These are phyloP conservation scores for Mormyrops boulengeri DNA, from an alignment of 2,797 vertebrate species.

Conservation along the genomic window DNA sequence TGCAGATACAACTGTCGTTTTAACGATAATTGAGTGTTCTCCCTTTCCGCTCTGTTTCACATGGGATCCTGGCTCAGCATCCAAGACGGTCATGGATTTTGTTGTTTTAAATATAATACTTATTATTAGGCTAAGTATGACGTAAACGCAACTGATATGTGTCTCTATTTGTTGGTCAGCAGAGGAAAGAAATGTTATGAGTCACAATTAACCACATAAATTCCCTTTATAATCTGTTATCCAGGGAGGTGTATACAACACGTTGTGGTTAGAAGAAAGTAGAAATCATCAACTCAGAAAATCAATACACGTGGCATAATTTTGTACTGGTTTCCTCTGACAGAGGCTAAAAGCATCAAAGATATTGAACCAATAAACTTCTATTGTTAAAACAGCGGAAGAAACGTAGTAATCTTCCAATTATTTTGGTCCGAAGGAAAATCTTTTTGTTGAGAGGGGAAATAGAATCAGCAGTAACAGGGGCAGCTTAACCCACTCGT, in stretches of 20 bases:
- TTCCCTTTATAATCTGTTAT: not conserved
- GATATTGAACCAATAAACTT: not conserved
- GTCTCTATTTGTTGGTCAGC: not conserved
- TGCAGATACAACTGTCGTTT: not conserved
- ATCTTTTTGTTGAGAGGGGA: not conserved
- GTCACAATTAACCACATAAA: not conserved
- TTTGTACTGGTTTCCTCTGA: not conserved
- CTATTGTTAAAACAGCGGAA: not conserved
- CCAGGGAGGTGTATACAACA: not conserved
- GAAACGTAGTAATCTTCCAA: not conserved
- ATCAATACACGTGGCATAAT: not conserved
- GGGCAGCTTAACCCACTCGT: not conserved
- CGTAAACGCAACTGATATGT: not conserved
- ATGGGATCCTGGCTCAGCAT: not conserved
- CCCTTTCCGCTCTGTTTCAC: not conserved
- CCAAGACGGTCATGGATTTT: not conserved
- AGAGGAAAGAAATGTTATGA: not conserved
- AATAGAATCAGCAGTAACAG: not conserved
- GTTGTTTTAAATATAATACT: not conserved
- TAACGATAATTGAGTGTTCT: not conserved
- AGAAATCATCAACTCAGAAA: not conserved
- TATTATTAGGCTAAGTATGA: not conserved
- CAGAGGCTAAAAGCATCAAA: not conserved
- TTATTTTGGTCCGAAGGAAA: not conserved
- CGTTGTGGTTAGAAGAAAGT: not conserved